Evolutionary conservation across 2,113 vertebrate genomes (phyloP).

Genomic region (Typhlomys cinereus): DNA sequence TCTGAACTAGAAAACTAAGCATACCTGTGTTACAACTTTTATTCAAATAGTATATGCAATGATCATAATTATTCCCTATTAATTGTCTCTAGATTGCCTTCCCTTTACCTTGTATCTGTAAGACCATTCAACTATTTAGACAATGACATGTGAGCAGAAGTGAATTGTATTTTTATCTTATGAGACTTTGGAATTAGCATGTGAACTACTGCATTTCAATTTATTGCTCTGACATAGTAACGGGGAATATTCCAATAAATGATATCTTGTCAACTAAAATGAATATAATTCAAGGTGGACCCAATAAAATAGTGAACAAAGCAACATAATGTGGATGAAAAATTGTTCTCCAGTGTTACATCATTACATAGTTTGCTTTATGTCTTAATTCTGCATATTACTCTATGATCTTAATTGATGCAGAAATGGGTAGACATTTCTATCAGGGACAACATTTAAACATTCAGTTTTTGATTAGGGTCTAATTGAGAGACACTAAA

Average conservation of each 20-base stretch:
- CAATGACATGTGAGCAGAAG: neutral
- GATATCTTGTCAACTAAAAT: neutral
- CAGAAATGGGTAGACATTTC: neutral
- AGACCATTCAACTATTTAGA: neutral
- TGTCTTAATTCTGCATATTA: neutral
- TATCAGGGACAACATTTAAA: neutral
- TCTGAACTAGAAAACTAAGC: conserved; percentile 32
- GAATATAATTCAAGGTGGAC: neutral
- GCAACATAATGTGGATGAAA: neutral
- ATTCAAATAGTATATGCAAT: neutral
- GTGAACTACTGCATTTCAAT: neutral
- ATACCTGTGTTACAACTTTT: neutral
- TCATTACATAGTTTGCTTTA: neutral
- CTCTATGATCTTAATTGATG: neutral
- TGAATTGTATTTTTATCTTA: neutral
- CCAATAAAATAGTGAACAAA: too few species aligned
- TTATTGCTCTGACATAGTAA: neutral
- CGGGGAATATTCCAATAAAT: neutral
- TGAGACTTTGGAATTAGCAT: neutral
- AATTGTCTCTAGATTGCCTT: neutral
- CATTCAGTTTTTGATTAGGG: neutral
- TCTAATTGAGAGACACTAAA: neutral
- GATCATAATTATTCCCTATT: neutral
- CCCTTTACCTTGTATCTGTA: neutral
- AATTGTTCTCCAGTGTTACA: neutral